Conservation (phyloP, 2,888 invertebrate genomes). For the Sarcophaga carnaria region DNA sequence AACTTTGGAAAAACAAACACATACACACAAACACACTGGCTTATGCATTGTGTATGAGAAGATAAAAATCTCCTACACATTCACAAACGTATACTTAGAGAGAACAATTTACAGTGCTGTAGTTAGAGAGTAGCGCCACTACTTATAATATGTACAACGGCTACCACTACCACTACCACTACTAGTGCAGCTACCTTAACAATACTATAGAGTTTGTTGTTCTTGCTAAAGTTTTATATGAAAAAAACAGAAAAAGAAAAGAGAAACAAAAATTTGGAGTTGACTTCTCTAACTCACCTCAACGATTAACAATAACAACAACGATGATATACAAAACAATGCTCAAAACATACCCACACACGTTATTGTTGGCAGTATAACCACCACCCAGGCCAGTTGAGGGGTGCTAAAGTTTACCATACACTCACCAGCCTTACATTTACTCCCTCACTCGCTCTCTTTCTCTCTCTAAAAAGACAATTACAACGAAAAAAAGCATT, state of each 20-base stretch:
- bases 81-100: not conserved
- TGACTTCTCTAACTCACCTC: not conserved
- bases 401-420: constrained; percentile 66
- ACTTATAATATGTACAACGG: not conserved
- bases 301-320: not conserved
- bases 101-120: constrained; percentile 49
- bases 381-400: constrained; percentile 56
- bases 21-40: not conserved
- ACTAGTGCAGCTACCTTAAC: not conserved
- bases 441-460: constrained; percentile 46
- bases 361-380: not conserved
- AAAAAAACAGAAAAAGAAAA: too few species aligned
- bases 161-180: not conserved
- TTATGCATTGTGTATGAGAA: not conserved
- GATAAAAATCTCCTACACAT: not conserved
- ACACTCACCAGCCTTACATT: constrained; percentile 64
- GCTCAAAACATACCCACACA: constrained; percentile 22
- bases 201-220: not conserved
- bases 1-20: constrained; percentile 48
- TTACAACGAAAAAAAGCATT: constrained; percentile 44
- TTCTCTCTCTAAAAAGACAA: constrained; percentile 48
- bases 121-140: not conserved
- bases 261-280: not conserved
- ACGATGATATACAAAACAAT: not conserved
- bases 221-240: not conserved